Conservation (phyloP, 2,888 invertebrate genomes). For the Clunio marinus region DNA sequence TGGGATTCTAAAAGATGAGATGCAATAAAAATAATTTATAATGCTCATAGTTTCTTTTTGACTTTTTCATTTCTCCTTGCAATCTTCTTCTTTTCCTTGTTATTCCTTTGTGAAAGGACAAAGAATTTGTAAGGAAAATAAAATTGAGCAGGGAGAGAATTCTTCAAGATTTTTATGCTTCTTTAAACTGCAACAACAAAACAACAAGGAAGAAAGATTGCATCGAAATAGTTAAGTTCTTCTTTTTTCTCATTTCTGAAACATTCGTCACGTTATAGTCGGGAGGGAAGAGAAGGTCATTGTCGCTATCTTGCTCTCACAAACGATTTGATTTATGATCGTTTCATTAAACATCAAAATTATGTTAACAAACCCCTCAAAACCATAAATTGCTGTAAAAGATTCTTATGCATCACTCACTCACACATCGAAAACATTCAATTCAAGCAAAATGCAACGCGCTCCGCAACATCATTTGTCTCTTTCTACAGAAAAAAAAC, state of each 20-base stretch:
- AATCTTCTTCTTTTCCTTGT: not conserved
- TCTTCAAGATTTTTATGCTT: slow-evolving; percentile 6
- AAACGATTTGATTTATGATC: slow-evolving; percentile 31
- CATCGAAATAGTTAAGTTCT: not conserved
- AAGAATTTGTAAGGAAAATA: not conserved
- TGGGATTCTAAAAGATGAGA: not conserved
- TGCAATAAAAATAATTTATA: slow-evolving; percentile 15
- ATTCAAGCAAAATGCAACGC: slow-evolving; percentile 24
- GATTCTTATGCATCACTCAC: not conserved
- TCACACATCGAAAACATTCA: not conserved
- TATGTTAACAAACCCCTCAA: slow-evolving; percentile 29
- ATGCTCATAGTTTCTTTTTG: slow-evolving; percentile 10
- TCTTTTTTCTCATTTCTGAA: not conserved
- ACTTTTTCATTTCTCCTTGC: not conserved
- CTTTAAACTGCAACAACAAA: slow-evolving; percentile 24
- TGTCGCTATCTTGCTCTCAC: slow-evolving; percentile 27
- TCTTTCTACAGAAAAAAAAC: slow-evolving; percentile 12
- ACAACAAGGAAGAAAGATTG: not conserved
- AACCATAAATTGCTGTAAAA: slow-evolving; percentile 22
- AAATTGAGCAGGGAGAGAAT: not conserved
- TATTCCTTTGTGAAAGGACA: not conserved
- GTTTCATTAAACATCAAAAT: slow-evolving; percentile 28
- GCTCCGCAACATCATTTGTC: slow-evolving; percentile 15
- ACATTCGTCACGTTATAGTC: not conserved
- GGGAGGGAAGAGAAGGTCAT: slow-evolving; percentile 20